Base-by-base conservation (phyloP, 2,888 invertebrate species). In the Drosophila formosana region DNA sequence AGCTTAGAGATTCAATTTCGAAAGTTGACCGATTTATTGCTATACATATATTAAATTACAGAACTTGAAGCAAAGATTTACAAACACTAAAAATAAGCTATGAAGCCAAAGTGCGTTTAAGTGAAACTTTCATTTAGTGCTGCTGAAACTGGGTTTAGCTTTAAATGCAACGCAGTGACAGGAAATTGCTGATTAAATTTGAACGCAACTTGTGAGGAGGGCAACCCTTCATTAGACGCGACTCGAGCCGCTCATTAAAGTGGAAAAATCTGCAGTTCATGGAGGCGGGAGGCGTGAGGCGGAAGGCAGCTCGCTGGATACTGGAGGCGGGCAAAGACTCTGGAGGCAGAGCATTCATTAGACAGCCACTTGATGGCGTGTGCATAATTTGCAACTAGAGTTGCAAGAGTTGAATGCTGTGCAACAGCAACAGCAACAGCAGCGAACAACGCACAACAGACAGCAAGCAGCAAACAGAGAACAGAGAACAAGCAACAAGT, bases 331-430 rank as follows among this genome's bases (percentile, higher is more conserved):
- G 2, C 7, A 9, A 13, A 8, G 26, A 11, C n/a, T 7, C n/a
- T 41, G 34, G 34, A 62, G 47, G 46, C 37, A 37, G 13, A 23
- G 57, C 76, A 75, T 70, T 79, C 76, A 79, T 79, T 79, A 72
- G 79, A 72, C 66, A 64, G 76, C 64, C 70, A 73, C 80, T 80
- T 77, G 84, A 83, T 84, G 84, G 84, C 77, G 82, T 87, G 87
- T 84, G 82, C 80, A 88, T 84, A 84, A 83, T 83, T 85, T 87
- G 68, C 82, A 69, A 74, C 66, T 72, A 64, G 77, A 63, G 62
- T 60, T 56, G 77, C 61, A 57, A 46, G 47, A 61, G 55, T 41
- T 56, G 66, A 45, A 46, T 52, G 60, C 56, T 47, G 41, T 41
- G 68, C 39, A 53, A 60, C 62, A 63, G 64, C 70, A 62, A n/a